Base-by-base conservation (phyloP, 2,888 invertebrate genomes). In the Xanthia icteritia region DNA sequence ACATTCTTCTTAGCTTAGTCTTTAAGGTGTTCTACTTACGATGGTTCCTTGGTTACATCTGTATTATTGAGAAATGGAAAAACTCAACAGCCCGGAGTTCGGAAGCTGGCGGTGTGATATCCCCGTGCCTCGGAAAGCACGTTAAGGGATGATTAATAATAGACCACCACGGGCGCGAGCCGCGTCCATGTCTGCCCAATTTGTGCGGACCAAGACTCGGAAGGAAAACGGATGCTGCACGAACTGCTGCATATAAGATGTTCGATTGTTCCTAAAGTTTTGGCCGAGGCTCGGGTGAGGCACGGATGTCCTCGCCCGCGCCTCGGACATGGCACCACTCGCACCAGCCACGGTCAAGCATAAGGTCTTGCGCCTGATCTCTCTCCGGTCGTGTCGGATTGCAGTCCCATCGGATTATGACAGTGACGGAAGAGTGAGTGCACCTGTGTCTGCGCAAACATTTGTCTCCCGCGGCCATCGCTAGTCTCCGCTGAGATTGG, bases 1-100 rank as follows among this genome's bases (percentile, higher is more conserved):
- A 58, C 15, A 84, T 74, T 81, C 36, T 66, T 70, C 4, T 39
- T n/a, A 23, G 42, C 23, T 61, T 63, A 73, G n/a, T 63, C 20
- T 70, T 45, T 13, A 1, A 9, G 17, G 1, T 67, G 15, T 23
- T 23, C 9, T 36, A 13, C 8, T 58, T 48, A n/a, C 8, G 4
- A 9, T 17, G 17, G 31, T 42, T n/a, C 39, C 9, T 56, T 45
- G 2, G 42, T 45, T 15, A 20, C 27, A 27, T 66, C 13, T 45
- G 11, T 27, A 11, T 23, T n/a, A 56, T n/a, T 56, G 5, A 56
- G 11, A 56, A n/a, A n/a, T n/a, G 13, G n/a, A 56, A 56, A 27
- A 56, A 13, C n/a, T 5, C 2, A 56, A 56, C 5, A 56, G 5
- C 27, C 11, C 13, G n/a, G 2, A n/a, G 13, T 56, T 56, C 13